Evolutionary conservation across 2,113 vertebrate species (phyloP).

Genomic region (Notarius quadriscutis): DNA sequence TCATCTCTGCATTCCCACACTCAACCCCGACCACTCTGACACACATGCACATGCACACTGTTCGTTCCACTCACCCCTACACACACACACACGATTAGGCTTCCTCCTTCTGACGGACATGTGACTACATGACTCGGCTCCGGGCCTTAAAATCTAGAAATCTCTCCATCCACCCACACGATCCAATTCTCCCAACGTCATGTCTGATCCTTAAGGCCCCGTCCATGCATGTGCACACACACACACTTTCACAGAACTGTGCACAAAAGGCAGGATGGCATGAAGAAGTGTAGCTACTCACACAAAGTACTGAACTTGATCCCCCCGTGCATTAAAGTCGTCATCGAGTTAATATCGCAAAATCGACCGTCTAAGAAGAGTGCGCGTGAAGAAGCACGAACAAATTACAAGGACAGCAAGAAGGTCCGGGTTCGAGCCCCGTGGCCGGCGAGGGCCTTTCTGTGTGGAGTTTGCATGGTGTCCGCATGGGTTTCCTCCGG

Average conservation of each 20-base stretch:
- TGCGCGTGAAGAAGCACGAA: not conserved
- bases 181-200: not conserved
- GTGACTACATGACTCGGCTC: constrained; percentile 56
- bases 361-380: not conserved
- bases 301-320: not conserved
- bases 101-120: constrained; percentile 56
- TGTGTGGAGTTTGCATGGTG: no score
- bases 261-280: not conserved
- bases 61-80: constrained; percentile 21
- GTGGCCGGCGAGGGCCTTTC: no score
- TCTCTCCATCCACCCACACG: not conserved
- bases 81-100: constrained; percentile 22
- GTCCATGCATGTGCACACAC: not conserved
- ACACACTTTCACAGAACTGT: not conserved
- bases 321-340: not conserved
- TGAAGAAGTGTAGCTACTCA: not conserved
- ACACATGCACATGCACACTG: constrained; percentile 32
- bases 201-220: not conserved
- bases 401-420: not conserved
- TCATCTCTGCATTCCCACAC: constrained; percentile 24
- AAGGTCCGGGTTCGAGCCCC: no score
- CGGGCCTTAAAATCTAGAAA: constrained; percentile 20
- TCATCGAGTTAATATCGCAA: not conserved
- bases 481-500: no score
- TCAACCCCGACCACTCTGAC: constrained; percentile 17